Evolutionary conservation across 2,888 invertebrate genomes (phyloP), one percentile per base, ranked within the genome.

Genomic region (Isoperla grammatica): DNA sequence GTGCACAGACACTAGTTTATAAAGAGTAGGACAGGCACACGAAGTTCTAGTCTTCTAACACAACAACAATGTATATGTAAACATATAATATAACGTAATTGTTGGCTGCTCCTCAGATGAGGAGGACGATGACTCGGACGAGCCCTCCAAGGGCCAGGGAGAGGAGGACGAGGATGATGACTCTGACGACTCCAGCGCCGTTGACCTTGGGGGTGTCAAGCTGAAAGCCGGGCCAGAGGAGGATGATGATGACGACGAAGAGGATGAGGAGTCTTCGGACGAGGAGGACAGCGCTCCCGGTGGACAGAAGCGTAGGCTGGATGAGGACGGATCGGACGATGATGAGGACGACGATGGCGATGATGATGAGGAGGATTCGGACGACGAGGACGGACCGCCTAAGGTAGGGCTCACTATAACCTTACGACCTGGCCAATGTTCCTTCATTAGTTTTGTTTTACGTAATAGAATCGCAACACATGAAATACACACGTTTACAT

Each of bases 131-230:
- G 49, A 49, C 13, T 49, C 49, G 5, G 49, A 49, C 2, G 49
- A 23, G n/a, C 23, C 22, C n/a, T 49, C 49, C 3, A 29, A 49
- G 17, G 39, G 53, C 53, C 12, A 39, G 15, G 39, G 39, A 17
- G 15, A n/a, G 29, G 17, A 2, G 37, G 39, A 19, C 11, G 53
- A 53, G n/a, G 53, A 53, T 37, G 53, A 50, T n/a, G 50, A 53
- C 19, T 35, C 35, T 11, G 53, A 53, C 39, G 53, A 53, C 9
- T 12, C n/a, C 3, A 35, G 35, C 37, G 50, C 29, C 11, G 53
- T 37, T 6, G 53, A 53, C 17, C 37, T 17, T 2, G 53, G 29
- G 5, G 29, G 29, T 6, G 12, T n/a, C 37, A 20, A 9, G 19
- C 17, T 8, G n/a, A 17, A 45, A 17, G 49, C 11, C 49, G 49